Percentiles rank a stretch among this genome's conserved stretches.
These are phyloP conservation scores for Gerris buenoi DNA, from an alignment of 1,140 invertebrate species.

Conservation along the genomic window DNA sequence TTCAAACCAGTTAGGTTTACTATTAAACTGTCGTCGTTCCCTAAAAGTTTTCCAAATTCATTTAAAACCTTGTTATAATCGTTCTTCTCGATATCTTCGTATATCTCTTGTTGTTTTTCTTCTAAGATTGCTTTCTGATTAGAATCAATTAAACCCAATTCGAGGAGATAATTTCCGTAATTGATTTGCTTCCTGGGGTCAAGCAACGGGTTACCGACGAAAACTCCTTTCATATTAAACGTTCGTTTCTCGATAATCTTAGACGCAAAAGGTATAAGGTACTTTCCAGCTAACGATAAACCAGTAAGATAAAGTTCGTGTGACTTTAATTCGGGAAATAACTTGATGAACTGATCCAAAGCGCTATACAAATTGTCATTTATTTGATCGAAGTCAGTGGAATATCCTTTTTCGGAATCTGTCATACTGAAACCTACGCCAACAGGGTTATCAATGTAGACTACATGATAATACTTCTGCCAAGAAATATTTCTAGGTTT, in stretches of 20 bases:
- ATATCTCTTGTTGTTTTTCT: neutral
- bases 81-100: neutral
- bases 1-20: neutral
- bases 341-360: constrained; percentile 44
- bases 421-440: constrained; percentile 28
- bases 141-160: constrained; percentile 39
- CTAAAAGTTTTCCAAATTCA: neutral
- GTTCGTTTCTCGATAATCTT: neutral
- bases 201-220: constrained; percentile 39
- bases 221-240: neutral
- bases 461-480: constrained; percentile 16
- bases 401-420: constrained; percentile 42
- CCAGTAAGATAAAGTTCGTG: constrained; percentile 65
- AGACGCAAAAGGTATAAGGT: neutral
- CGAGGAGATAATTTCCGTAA: constrained; percentile 68
- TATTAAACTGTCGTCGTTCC: neutral
- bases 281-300: constrained; percentile 70
- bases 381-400: constrained; percentile 42
- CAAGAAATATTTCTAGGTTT: constrained; percentile 24
- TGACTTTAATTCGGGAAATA: constrained; percentile 47
- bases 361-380: constrained; percentile 14
- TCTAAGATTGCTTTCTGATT: constrained; percentile 10
- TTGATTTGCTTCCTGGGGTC: constrained; percentile 51
- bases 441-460: constrained; percentile 64
- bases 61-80: neutral